Evolutionary conservation across 2,797 vertebrate species (phyloP).

Genomic region (Halcyon badia): DNA sequence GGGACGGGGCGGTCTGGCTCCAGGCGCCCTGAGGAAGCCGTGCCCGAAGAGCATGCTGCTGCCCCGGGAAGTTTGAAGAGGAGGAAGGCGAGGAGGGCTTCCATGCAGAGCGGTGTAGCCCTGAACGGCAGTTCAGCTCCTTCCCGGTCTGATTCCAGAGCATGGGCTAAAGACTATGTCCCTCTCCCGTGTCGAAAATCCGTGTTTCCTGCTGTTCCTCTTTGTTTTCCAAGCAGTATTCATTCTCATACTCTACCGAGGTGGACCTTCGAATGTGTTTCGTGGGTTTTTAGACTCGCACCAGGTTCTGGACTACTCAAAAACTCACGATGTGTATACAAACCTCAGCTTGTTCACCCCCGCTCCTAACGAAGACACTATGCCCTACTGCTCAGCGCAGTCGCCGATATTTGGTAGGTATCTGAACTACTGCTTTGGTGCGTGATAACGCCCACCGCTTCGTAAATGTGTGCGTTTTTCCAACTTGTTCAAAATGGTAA

Average conservation of each 20-base stretch:
- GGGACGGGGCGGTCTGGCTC: neutral
- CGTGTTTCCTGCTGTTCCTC: slow-evolving; percentile 66
- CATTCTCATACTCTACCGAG: slow-evolving; percentile 73
- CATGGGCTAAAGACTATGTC: slow-evolving; percentile 49
- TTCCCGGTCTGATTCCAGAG: neutral
- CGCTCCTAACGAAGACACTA: neutral
- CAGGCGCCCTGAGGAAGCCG: neutral
- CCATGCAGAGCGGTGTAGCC: neutral
- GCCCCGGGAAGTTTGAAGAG: neutral
- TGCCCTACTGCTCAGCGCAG: slow-evolving; percentile 38
- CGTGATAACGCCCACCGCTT: accelerated
- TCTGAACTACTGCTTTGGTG: neutral
- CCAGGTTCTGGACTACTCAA: slow-evolving; percentile 67
- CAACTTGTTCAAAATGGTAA: neutral
- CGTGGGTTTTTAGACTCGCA: neutral
- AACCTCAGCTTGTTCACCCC: slow-evolving; percentile 73
- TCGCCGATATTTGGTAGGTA: slow-evolving; percentile 75
- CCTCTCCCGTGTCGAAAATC: slow-evolving; percentile 58
- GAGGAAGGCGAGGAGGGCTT: neutral
- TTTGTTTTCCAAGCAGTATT: slow-evolving; percentile 72
- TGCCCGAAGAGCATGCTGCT: neutral
- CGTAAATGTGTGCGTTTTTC: accelerated
- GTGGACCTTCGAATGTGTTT: slow-evolving; percentile 35
- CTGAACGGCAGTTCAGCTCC: neutral
- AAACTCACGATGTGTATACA: slow-evolving; percentile 71